Conservation (phyloP, 1,140 invertebrate genomes). For the Leptinotarsa texana region DNA sequence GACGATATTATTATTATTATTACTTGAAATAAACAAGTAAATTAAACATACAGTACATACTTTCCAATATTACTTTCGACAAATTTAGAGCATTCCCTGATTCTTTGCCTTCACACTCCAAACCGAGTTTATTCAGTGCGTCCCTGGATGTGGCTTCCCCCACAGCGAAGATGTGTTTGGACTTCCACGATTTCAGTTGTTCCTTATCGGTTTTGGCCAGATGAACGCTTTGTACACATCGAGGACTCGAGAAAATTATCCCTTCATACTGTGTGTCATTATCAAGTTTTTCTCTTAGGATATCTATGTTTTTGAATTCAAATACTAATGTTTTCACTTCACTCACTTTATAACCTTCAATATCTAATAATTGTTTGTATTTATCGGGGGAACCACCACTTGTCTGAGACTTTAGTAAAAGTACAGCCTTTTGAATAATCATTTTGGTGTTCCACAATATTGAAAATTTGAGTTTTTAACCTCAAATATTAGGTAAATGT, state of each 20-base stretch:
- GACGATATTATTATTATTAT: no score
- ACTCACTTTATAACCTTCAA: conserved; percentile 44
- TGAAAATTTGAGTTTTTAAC: no score
- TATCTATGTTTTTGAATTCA: conserved; percentile 53
- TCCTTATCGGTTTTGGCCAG: conserved; percentile 38
- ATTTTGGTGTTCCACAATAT: conserved; percentile 5
- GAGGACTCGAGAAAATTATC: conserved; percentile 57
- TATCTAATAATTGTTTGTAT: conserved; percentile 44
- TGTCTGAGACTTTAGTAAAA: conserved; percentile 47
- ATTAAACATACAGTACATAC: conserved; percentile 33
- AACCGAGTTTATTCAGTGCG: conserved; percentile 46
- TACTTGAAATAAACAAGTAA: no score
- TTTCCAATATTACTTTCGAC: conserved; percentile 52
- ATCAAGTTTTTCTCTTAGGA: conserved; percentile 50
- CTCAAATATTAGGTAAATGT: no score
- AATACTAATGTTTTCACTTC: conserved; percentile 54
- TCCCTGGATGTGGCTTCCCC: conserved; percentile 54
- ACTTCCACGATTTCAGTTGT: conserved; percentile 47
- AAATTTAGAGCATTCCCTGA: conserved; percentile 57
- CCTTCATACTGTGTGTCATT: conserved; percentile 50
- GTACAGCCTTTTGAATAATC: conserved; percentile 40
- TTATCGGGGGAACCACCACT: conserved; percentile 42
- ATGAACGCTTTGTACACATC: conserved; percentile 54
- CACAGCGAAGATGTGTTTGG: conserved; percentile 56
- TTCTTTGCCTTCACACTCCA: conserved; percentile 52